Conservation (phyloP, 2,113 vertebrate genomes). For the Hippolais icterina region DNA sequence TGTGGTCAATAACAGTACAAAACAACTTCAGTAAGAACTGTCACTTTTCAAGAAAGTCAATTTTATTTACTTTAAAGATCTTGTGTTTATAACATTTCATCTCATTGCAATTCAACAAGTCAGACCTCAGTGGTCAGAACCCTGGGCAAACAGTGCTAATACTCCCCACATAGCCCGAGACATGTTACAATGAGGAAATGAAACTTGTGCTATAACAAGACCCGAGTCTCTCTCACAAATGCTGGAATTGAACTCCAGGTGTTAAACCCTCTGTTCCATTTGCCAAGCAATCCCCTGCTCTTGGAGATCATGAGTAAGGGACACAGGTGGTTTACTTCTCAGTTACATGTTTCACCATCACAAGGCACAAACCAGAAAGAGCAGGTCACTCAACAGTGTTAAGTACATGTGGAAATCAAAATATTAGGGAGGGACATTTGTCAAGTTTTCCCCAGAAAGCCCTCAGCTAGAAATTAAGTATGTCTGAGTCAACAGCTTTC, state of each 20-base stretch:
- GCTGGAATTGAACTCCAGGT: rapidly evolving
- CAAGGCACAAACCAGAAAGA: neutral
- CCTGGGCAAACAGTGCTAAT: rapidly evolving
- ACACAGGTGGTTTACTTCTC: neutral
- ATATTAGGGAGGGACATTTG: neutral
- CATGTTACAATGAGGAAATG: rapidly evolving
- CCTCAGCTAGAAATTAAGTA: neutral
- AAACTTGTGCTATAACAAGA: neutral
- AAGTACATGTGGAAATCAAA: neutral
- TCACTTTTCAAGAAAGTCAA: neutral
- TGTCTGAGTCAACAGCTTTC: neutral
- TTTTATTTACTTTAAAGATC: neutral
- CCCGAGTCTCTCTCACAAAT: rapidly evolving
- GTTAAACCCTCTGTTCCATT: neutral
- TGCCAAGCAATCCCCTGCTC: neutral
- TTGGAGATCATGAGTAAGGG: neutral
- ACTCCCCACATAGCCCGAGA: rapidly evolving
- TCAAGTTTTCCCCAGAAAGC: neutral
- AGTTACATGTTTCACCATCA: neutral
- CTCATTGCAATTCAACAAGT: neutral
- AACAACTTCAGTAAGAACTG: neutral
- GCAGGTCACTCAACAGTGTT: neutral
- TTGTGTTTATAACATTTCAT: neutral
- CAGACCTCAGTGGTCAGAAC: neutral
- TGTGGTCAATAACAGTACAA: neutral